Conservation (phyloP, 2,113 vertebrate genomes). For the Phalacrocorax carbo region DNA sequence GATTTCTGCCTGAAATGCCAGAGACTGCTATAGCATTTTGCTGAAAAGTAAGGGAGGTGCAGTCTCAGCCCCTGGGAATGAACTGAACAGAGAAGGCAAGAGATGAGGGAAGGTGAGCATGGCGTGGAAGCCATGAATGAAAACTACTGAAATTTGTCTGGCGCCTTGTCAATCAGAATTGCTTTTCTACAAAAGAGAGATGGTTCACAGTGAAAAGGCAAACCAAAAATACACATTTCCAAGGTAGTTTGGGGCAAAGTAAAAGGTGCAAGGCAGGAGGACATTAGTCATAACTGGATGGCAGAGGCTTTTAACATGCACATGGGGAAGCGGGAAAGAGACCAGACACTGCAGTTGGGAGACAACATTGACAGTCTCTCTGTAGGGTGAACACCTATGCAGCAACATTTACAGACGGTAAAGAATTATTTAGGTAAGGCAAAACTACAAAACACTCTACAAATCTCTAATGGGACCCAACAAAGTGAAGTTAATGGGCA, state of each 20-base stretch:
- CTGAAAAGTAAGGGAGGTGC: background rate
- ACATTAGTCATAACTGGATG: background rate
- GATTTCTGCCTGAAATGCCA: background rate
- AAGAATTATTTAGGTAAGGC: background rate
- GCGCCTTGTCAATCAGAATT: background rate
- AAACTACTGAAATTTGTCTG: background rate
- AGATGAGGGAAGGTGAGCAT: background rate
- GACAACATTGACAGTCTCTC: background rate
- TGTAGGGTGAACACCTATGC: background rate
- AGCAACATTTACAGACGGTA: background rate
- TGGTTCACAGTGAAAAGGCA: background rate
- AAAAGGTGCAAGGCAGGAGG: background rate
- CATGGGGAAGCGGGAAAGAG: background rate
- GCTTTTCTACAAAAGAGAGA: background rate
- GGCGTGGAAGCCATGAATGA: background rate
- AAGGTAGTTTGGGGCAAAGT: background rate
- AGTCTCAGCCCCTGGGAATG: background rate
- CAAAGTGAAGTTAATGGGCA: background rate
- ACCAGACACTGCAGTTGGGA: background rate
- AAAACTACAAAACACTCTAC: background rate
- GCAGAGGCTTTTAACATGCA: background rate
- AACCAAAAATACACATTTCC: background rate
- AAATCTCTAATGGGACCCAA: background rate
- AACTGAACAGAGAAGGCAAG: background rate
- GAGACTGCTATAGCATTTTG: background rate